Conservation (phyloP, 2,888 invertebrate species). For the Willowsia nigromaculata region DNA sequence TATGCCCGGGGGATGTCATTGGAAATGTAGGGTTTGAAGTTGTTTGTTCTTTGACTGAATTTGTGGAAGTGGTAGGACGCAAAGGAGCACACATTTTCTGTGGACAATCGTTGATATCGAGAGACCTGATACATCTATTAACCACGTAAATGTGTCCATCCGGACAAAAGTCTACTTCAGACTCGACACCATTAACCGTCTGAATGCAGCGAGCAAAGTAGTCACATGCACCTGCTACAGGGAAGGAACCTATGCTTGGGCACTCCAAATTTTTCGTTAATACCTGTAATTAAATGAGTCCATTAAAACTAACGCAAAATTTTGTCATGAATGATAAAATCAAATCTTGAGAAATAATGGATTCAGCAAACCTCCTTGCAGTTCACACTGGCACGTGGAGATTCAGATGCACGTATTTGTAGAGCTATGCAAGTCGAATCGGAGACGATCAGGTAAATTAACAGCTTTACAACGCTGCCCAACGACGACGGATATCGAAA, state of each 20-base stretch:
- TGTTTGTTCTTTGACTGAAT: background rate
- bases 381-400: background rate
- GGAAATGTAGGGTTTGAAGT: background rate
- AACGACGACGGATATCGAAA: background rate
- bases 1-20: background rate
- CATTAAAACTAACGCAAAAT: background rate
- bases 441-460: background rate
- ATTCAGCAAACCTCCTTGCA: background rate
- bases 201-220: constrained; percentile 46
- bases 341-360: background rate
- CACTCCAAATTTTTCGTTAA: constrained; percentile 51
- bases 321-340: background rate
- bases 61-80: background rate
- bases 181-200: constrained; percentile 37
- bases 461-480: background rate
- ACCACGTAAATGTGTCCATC: constrained; percentile 55
- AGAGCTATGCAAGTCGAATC: background rate
- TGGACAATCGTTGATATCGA: constrained; percentile 57
- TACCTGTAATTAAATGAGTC: constrained; percentile 11
- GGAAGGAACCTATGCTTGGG: constrained; percentile 55
- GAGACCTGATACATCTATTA: constrained; percentile 44
- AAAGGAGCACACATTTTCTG: constrained; percentile 51
- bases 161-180: constrained; percentile 57
- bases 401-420: background rate
- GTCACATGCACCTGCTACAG: constrained; percentile 53